A percentile compares a stretch with the other conserved stretches of the same genome.
These are phyloP conservation scores for Corapipo altera DNA, from an alignment of 2,113 vertebrate genomes.

Conservation along the genomic window DNA sequence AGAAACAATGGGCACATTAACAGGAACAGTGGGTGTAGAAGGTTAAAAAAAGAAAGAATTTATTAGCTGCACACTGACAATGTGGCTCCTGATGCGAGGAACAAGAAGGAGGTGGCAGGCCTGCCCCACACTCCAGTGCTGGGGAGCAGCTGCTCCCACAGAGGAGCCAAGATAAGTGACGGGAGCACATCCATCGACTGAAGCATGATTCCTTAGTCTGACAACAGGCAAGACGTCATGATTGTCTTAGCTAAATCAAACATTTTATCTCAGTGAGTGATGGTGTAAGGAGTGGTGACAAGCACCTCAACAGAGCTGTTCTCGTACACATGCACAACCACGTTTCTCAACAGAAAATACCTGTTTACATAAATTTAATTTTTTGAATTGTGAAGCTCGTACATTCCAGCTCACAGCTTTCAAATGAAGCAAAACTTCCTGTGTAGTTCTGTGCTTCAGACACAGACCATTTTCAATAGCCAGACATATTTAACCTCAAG, in stretches of 20 bases:
- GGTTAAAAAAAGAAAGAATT: slow-evolving; percentile 6
- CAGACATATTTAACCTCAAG: background rate
- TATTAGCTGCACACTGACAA: background rate
- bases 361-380: background rate
- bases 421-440: background rate
- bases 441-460: background rate
- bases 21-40: background rate
- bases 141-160: fast-evolving
- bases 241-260: background rate
- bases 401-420: background rate
- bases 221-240: background rate
- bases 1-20: slow-evolving; percentile 43
- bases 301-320: background rate
- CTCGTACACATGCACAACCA: background rate
- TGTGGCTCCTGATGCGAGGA: background rate
- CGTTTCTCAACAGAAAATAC: background rate
- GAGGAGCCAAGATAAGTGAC: background rate
- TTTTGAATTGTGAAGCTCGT: background rate
- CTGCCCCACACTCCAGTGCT: background rate
- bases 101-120: background rate
- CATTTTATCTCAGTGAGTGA: background rate
- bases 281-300: background rate
- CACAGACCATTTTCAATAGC: background rate
- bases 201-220: background rate
- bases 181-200: background rate